Percentiles rank a stretch among this genome's conserved stretches.
phyloP scores from a whole-genome alignment of 2,797 vertebrate genomes.

The Pipistrellus kuhlii region DNA sequence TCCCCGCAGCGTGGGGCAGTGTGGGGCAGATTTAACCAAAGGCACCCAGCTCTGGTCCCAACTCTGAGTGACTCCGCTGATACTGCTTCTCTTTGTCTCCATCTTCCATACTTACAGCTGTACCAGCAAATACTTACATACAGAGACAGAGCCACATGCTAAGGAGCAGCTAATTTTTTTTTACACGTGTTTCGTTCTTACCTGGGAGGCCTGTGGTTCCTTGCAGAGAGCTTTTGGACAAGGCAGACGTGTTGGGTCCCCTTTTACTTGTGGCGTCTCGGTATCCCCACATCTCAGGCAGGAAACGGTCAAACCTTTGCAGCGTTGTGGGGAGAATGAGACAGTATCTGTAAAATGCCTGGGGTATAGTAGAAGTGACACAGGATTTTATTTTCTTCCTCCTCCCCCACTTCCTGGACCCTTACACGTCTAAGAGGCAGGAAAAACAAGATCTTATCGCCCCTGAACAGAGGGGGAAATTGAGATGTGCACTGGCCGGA shows the following conservation, averaged over 20 bases:
- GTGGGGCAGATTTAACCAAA: background rate
- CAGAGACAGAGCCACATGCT: background rate
- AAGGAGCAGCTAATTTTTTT: background rate
- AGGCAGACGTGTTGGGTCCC: constrained; percentile 13
- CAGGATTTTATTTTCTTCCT: constrained; percentile 47
- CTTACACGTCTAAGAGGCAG: constrained; percentile 12
- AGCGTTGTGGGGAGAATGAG: constrained; percentile 22
- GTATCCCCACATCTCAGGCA: background rate
- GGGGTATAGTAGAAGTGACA: background rate
- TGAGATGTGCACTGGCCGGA: background rate
- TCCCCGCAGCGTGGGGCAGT: background rate
- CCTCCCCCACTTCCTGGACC: background rate
- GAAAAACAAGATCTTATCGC: constrained; percentile 75
- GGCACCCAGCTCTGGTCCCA: background rate
- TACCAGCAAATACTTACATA: background rate
- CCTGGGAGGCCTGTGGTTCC: background rate
- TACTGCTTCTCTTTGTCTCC: background rate
- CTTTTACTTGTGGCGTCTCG: background rate
- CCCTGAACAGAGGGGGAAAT: constrained; percentile 58
- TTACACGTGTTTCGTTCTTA: background rate
- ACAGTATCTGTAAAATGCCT: background rate
- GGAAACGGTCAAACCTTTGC: background rate
- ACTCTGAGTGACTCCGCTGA: background rate
- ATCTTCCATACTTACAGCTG: background rate
- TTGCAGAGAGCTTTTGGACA: background rate